Base-by-base conservation (phyloP, 2,888 invertebrate species). In the Halictus ligatus region DNA sequence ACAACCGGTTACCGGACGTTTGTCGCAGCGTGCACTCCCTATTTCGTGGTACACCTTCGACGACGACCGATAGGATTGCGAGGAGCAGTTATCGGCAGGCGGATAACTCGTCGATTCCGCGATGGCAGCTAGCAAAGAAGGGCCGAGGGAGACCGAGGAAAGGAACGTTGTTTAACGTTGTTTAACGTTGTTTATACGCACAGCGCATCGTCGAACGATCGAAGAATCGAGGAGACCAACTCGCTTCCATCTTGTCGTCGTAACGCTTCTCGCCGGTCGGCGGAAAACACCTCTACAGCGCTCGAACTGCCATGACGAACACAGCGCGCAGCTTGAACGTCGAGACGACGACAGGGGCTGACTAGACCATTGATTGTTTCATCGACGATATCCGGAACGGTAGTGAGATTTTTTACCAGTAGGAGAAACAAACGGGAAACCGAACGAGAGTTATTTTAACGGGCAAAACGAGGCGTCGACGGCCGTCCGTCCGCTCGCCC, bases 351-450 rank as follows among this genome's bases (percentile, higher is more conserved):
- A 50, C 69, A 58, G 69, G 2, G 69, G 2, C 40, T 43, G 13
- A 76, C 64, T 78, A 78, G 71, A 80, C 60, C 77, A 58, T 81
- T 79, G 84, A 64, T 83, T 78, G 67, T 81, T 80, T 60, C 60
- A 67, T 77, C 71, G 80, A 84, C 81, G 86, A 78, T 77, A 75
- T 78, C 80, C 80, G 60, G 84, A 50, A 85, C 82, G 85, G 87
- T 87, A 87, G 82, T 78, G 87, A 82, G 88, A 84, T 87, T 87
- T 88, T 88, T 82, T 88, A 82, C 73, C 72, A 79, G 74, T 75
- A 40, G 35, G 35, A 21, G 40, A 69, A 40, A 69, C 18, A 40
- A 40, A 40, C 67, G 35, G 78, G 35, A 64, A 78, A 77, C 46
- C 64, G 43, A 54, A 79, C 7, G 60, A 79, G 75, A 79, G 75